Percentiles rank a stretch among this genome's conserved stretches.
These are phyloP conservation scores for Fulica atra DNA, from an alignment of 2,113 vertebrate species.

Conservation along the genomic window DNA sequence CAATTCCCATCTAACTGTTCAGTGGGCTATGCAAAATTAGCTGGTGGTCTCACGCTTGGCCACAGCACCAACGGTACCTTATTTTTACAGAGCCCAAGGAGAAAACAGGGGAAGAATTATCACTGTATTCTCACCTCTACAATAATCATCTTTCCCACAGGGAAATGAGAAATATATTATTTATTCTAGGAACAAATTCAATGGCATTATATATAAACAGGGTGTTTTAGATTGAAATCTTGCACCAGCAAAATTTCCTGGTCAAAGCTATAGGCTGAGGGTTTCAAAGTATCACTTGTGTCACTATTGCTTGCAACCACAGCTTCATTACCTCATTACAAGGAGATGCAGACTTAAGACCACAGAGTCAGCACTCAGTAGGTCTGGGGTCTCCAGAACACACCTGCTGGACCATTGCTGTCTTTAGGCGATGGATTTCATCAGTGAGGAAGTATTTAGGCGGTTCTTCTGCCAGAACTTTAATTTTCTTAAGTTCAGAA, in stretches of 20 bases:
- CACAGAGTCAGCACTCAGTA: neutral
- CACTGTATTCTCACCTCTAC: neutral
- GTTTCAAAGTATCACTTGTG: neutral
- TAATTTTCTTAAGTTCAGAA: neutral
- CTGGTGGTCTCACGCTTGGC: conserved; percentile 55
- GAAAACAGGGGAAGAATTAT: neutral
- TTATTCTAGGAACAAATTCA: neutral
- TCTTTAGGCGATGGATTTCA: neutral
- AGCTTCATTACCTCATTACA: neutral
- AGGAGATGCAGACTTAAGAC: neutral
- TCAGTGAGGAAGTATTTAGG: neutral
- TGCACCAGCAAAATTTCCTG: neutral
- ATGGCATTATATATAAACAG: neutral
- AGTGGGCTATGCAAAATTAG: conserved; percentile 64
- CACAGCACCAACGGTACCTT: neutral
- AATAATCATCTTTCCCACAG: neutral
- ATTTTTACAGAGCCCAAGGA: neutral
- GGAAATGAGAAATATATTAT: neutral
- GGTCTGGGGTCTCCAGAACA: neutral
- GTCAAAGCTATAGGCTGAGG: neutral
- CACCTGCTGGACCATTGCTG: neutral
- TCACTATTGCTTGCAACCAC: neutral
- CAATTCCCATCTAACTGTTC: conserved; percentile 72
- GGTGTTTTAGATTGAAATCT: neutral
- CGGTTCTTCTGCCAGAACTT: neutral